Percentiles rank a stretch among this genome's conserved stretches.
These are phyloP conservation scores for Capromys pilorides DNA, from an alignment of 2,797 vertebrate species.

Conservation along the genomic window DNA sequence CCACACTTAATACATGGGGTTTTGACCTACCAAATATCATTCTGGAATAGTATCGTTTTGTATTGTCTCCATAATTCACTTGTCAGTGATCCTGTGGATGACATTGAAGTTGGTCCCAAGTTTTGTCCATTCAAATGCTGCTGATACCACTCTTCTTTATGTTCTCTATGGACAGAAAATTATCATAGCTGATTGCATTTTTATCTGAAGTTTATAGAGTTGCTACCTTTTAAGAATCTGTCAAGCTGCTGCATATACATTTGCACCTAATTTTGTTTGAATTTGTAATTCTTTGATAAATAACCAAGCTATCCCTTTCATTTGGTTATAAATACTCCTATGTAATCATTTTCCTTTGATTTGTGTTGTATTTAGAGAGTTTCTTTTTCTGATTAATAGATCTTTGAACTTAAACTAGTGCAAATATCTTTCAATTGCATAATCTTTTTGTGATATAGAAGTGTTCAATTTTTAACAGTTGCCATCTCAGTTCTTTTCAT, in stretches of 20 bases:
- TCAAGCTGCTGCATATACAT: constrained; percentile 18
- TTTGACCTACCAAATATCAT: neutral
- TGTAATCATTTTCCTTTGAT: neutral
- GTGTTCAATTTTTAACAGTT: neutral
- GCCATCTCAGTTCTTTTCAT: neutral
- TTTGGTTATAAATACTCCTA: neutral
- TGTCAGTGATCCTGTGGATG: neutral
- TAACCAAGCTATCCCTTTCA: neutral
- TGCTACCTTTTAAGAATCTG: neutral
- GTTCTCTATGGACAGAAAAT: neutral
- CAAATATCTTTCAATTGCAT: neutral
- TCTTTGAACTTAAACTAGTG: neutral
- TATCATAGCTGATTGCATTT: neutral
- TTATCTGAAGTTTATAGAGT: neutral
- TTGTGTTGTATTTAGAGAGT: neutral
- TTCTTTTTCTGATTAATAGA: neutral
- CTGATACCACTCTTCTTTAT: neutral
- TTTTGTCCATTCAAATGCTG: neutral
- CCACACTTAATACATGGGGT: neutral
- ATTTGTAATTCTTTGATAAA: neutral
- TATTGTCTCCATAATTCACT: neutral
- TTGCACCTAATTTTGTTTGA: neutral
- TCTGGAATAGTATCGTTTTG: neutral
- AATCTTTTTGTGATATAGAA: neutral
- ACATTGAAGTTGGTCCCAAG: neutral